Evolutionary conservation across 1,140 invertebrate species (phyloP), one percentile per base, ranked within the genome.

Genomic region (Pseudomyrmex concolor): DNA sequence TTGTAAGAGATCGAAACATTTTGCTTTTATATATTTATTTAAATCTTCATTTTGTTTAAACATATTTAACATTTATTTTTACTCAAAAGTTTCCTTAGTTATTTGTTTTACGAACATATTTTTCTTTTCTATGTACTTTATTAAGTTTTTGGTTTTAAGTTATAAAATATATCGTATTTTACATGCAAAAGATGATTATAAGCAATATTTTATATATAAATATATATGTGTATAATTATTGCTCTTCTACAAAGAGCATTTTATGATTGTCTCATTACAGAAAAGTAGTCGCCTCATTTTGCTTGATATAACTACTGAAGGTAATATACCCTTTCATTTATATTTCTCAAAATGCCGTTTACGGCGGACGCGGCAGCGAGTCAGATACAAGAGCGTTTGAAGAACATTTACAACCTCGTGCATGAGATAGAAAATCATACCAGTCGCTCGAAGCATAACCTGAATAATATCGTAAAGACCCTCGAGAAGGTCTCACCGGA

Each of bases 351-450:
- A 19, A 97, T 97, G 97, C 96, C 96, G 43, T 95, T 97, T 73
- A 96, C 96, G 59, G 96, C 96, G 70, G 97, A 98, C 92, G 97
- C 97, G 9, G 97, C 97, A 19, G 97, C 97, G 17, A 96, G 96
- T 2, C 96, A 97, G 95, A 96, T 97, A 64, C 84, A 98, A 96
- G 98, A 98, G 89, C 95, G 97, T 50, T 92, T 98, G 13, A 97
- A 97, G 90, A 96, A 96, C 50, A 94, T 98, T 5, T 96, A 97
- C 88, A 95, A 96, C 64, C 92, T 97, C 8, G 95, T 98, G 50
- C 96, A 97, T 91, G 96, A 98, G 71, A 96, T 98, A 87, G 96
- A 98, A 92, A 95, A 96, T 85, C 97, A 98, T 87, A 95, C 97
- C 60, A 95, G 95, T 50, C 94, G 96, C 57, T 97, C 96, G 86